Conservation (phyloP, 2,113 vertebrate genomes). For the Bombycilla garrulus region DNA sequence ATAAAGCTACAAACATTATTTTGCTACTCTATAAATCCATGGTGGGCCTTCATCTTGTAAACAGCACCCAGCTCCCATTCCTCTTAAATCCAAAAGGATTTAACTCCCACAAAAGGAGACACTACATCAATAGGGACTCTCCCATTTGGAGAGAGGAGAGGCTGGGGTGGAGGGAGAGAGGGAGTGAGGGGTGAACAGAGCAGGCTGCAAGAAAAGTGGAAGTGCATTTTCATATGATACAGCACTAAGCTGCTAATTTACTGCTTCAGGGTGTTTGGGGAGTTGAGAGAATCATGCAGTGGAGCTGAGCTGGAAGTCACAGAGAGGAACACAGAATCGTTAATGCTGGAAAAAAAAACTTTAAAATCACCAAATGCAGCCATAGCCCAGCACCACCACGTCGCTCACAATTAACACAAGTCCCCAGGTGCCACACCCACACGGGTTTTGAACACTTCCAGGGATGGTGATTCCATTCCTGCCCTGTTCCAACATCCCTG, state of each 20-base stretch:
- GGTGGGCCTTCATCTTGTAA: background rate
- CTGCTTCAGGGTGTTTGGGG: background rate
- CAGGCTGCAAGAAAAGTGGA: background rate
- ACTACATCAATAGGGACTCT: accelerated
- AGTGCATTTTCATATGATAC: background rate
- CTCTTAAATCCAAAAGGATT: background rate
- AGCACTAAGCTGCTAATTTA: background rate
- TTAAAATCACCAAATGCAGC: background rate
- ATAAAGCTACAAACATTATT: background rate
- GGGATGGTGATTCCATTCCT: background rate
- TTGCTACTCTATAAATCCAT: background rate
- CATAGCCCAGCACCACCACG: background rate
- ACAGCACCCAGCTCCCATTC: background rate
- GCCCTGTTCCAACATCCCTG: background rate
- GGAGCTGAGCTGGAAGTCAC: background rate
- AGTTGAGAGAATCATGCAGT: background rate
- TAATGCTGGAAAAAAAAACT: background rate
- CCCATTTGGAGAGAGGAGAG: background rate
- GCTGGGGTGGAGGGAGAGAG: background rate
- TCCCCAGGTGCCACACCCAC: background rate
- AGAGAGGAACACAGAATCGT: background rate
- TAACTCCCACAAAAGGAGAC: background rate
- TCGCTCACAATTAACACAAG: background rate
- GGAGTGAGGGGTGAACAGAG: background rate
- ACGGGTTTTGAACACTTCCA: no score